Conservation (phyloP, 2,113 vertebrate genomes). For the Albula goreensis region DNA sequence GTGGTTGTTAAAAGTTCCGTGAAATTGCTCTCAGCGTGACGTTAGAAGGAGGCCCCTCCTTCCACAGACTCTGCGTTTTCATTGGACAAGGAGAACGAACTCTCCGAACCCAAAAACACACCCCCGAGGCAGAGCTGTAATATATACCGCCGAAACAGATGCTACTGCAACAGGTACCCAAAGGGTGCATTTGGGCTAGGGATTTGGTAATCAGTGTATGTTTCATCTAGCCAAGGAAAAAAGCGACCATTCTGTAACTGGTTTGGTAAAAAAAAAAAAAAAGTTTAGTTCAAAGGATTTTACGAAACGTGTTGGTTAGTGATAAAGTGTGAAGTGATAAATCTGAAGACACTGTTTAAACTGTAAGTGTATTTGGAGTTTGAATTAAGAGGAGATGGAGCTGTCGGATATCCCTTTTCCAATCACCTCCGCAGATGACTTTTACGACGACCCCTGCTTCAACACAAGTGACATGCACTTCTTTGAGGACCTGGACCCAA, state of each 20-base stretch:
- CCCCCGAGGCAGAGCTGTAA: slow-evolving; percentile 34
- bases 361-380: slow-evolving; percentile 15
- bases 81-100: slow-evolving; percentile 57
- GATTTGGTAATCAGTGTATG: not conserved
- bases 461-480: slow-evolving; percentile 94
- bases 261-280: not conserved
- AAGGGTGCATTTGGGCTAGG: slow-evolving; percentile 17
- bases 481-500: slow-evolving; percentile 94
- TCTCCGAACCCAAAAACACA: slow-evolving; percentile 41
- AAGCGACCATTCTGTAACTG: not conserved
- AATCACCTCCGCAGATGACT: slow-evolving; percentile 83
- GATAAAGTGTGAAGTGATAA: not conserved
- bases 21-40: slow-evolving; percentile 61
- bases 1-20: slow-evolving; percentile 25
- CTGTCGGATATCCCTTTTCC: slow-evolving; percentile 88
- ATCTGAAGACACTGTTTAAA: not conserved
- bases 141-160: slow-evolving; percentile 48
- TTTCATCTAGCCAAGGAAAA: not conserved
- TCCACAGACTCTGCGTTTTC: not conserved
- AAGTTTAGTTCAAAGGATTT: not conserved
- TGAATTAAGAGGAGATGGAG: slow-evolving; percentile 69
- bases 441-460: slow-evolving; percentile 96
- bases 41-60: slow-evolving; percentile 60
- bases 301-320: not conserved
- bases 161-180: slow-evolving; percentile 52